Base-by-base conservation (phyloP, 1,140 invertebrate species). In the Drosophila orena region DNA sequence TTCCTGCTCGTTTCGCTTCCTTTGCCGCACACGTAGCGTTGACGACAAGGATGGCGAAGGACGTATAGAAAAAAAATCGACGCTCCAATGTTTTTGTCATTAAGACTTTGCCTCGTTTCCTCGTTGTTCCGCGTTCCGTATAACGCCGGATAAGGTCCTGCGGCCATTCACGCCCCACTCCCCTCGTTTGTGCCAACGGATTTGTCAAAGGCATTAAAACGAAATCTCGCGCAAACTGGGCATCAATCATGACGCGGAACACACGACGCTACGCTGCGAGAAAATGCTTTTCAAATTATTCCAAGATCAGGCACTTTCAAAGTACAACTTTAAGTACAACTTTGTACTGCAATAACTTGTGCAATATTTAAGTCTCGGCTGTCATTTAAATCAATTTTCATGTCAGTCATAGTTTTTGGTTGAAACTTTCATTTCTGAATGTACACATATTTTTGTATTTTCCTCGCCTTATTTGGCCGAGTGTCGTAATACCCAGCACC, bases 161-260 rank as follows among this genome's bases (percentile, higher is more conserved):
- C 40, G 61, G 17, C 61, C 61, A 12, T 34, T 30, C 47, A 34
- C 22, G 40, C 37, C 55, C 4, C 10, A 10, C 57, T 55, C 40
- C 70, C 46, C 52, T 66, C 74, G 68, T 86, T 77, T 86, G 57
- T 81, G 79, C 75, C 57, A 88, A 88, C 83, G 81, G 83, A 88
- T 86, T 86, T 86, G 83, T 86, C 83, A 86, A 88, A 86, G 83
- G 79, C 83, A 86, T 86, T 86, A 88, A 88, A 86, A 86, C 74
- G 74, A 86, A 88, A 86, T 86, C 83, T 81, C 70, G 83, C 79
- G 79, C 78, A 81, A 88, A 78, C 81, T 86, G 77, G 74, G 81
- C 81, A 86, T 86, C 83, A 86, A 86, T 86, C 83, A 86, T 88
- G 74, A 55, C 50, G 69, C 66, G 62, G 46, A 69, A 37, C 60